phyloP scores from a whole-genome alignment of 2,797 vertebrate species.

The Falco peregrinus region DNA sequence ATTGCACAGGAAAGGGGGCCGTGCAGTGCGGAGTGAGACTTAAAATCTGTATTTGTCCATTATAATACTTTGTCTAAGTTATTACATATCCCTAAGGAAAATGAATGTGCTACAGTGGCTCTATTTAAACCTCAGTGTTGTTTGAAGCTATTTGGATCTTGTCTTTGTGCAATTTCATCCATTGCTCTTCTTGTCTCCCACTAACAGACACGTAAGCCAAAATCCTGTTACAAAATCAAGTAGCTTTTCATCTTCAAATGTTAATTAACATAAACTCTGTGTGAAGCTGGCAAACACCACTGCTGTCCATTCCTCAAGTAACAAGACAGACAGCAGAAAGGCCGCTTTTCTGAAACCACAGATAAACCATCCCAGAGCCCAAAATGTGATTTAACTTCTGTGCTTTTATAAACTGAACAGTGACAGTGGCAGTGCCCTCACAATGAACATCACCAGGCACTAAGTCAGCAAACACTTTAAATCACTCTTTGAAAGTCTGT shows the following conservation, averaged over 20 bases:
- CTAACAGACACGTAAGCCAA: background rate
- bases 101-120: background rate
- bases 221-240: slow-evolving; percentile 30
- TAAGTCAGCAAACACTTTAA: background rate
- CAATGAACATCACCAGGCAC: background rate
- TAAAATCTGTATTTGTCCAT: slow-evolving; percentile 33
- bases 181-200: background rate
- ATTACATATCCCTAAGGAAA: slow-evolving; percentile 15
- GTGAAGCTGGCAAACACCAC: background rate
- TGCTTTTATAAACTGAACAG: background rate
- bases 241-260: slow-evolving; percentile 3
- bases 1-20: background rate
- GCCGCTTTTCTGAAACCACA: background rate
- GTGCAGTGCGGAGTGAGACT: background rate
- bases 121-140: slow-evolving; percentile 24
- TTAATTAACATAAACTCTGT: slow-evolving; percentile 24
- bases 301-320: background rate
- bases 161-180: background rate
- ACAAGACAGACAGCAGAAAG: background rate
- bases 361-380: background rate
- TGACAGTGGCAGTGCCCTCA: background rate
- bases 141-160: slow-evolving; percentile 30
- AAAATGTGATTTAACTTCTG: background rate
- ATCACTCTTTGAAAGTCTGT: background rate
- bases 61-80: slow-evolving; percentile 16